Conservation (phyloP, 2,797 vertebrate genomes). For the Sebastes aleutianus region DNA sequence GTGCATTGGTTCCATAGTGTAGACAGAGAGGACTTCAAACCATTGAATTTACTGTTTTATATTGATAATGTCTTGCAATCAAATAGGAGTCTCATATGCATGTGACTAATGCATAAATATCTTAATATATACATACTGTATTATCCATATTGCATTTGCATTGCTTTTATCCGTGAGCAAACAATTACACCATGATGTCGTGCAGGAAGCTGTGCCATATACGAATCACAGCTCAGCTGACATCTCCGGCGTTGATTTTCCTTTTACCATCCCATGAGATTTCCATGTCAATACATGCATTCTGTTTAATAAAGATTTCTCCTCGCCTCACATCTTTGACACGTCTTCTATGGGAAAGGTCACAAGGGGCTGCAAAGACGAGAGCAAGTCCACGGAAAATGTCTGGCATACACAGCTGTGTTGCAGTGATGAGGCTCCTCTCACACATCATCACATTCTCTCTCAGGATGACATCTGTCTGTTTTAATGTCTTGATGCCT, state of each 20-base stretch:
- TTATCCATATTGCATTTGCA: neutral
- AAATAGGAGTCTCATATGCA: neutral
- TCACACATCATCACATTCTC: neutral
- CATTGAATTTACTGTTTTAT: neutral
- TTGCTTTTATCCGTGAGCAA: neutral
- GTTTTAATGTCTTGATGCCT: neutral
- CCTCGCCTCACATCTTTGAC: neutral
- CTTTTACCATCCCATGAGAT: neutral
- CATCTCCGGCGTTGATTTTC: conserved; percentile 2
- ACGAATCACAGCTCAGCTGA: neutral
- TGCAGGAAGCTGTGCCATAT: neutral
- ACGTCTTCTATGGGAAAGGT: conserved; percentile 16
- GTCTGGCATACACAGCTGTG: neutral
- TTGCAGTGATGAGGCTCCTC: neutral
- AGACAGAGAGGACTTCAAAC: neutral
- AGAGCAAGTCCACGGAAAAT: neutral
- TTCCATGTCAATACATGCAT: neutral
- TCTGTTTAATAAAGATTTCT: conserved; percentile 4
- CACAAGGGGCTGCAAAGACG: neutral
- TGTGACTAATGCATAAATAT: neutral
- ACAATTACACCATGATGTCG: conserved; percentile 9
- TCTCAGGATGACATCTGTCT: neutral
- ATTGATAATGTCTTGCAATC: neutral
- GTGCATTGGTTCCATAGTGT: too few species aligned
- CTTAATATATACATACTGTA: neutral